Evolutionary conservation across 1,140 invertebrate species (phyloP), one percentile per base, ranked within the genome.

Genomic region (Macrostomum lignano): DNA sequence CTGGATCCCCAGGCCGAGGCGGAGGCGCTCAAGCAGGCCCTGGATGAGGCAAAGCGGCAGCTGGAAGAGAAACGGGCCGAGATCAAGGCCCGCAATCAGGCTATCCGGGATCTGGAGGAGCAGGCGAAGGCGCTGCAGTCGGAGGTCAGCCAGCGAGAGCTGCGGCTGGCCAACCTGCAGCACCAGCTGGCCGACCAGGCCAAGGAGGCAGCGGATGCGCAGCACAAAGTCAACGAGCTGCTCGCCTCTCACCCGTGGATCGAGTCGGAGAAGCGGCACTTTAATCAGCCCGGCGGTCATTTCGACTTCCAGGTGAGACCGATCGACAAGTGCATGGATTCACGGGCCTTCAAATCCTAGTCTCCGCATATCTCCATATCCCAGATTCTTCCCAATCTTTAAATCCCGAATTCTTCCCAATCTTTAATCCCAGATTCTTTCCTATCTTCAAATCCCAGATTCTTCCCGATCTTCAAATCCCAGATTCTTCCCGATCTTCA

Each of bases 31-130:
- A 9, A 25, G 7, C 14, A 41, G 20, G 47, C 52, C 21, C 25
- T 51, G 39, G 46, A 55, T 36, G 53, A 64, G 28, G 53, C 58
- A 5, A 49, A 74, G 42, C 40, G 40, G 0, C 49, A 66, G 23
- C 62, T 84, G 1, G 74, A 75, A 44, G 58, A 63, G 31, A 68
- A 75, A 39, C 81, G 81, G 46, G 63, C 67, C 4, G 54, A 59
- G 25, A 69, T 86, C 17, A 65, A 69, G 28, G 58, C 65, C 9
- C 69, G 74, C 39, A 78, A 72, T 45, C 66, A 67, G 41, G 72
- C 79, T 44, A 71, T 84, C 21, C 63, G 68, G 24, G 54, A 60
- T 10, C 59, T 68, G 11, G 41, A 42, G n/a, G 44, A 53, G 1
- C 65, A 66, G 34, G 73, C 72, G 46, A 72, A 76, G 19, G 62